phyloP scores from a whole-genome alignment of 2,888 invertebrate genomes.

The Melikaiella ostensackeni region DNA sequence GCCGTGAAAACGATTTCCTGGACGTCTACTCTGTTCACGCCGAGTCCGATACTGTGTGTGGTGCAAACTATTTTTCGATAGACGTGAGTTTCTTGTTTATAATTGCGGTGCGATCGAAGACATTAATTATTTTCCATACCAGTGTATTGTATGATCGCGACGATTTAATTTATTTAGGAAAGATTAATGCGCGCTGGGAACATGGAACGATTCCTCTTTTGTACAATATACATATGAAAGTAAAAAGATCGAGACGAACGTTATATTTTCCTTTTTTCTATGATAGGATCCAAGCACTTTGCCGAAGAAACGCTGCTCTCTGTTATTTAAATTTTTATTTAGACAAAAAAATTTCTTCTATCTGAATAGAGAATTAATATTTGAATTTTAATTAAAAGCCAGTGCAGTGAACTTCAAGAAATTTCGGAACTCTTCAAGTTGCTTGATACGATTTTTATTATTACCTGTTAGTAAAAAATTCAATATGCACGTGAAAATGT shows the following conservation, averaged over 20 bases:
- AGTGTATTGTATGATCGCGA: slow-evolving; percentile 41
- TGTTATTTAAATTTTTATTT: background rate
- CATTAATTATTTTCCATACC: slow-evolving; percentile 43
- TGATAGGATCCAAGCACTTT: slow-evolving; percentile 3
- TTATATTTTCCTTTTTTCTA: slow-evolving; percentile 41
- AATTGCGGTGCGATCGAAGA: slow-evolving; percentile 20
- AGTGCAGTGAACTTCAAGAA: background rate
- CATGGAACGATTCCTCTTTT: slow-evolving; percentile 59
- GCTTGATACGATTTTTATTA: background rate
- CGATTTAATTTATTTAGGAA: slow-evolving; percentile 53
- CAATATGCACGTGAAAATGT: background rate
- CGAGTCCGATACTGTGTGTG: slow-evolving; percentile 25
- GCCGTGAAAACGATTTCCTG: background rate
- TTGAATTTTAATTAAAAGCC: background rate
- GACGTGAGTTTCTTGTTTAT: slow-evolving; percentile 49
- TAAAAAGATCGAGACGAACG: slow-evolving; percentile 41
- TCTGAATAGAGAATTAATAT: background rate
- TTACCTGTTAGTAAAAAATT: background rate
- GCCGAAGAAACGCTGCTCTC: background rate
- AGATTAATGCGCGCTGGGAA: slow-evolving; percentile 48
- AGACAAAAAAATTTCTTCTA: background rate
- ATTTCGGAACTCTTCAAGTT: background rate
- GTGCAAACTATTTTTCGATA: slow-evolving; percentile 56
- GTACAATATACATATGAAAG: slow-evolving; percentile 54
- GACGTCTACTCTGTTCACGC: background rate